Percentiles rank a stretch among this genome's conserved stretches.
These are phyloP conservation scores for Panthera uncia DNA, from an alignment of 2,113 vertebrate genomes.

Conservation along the genomic window DNA sequence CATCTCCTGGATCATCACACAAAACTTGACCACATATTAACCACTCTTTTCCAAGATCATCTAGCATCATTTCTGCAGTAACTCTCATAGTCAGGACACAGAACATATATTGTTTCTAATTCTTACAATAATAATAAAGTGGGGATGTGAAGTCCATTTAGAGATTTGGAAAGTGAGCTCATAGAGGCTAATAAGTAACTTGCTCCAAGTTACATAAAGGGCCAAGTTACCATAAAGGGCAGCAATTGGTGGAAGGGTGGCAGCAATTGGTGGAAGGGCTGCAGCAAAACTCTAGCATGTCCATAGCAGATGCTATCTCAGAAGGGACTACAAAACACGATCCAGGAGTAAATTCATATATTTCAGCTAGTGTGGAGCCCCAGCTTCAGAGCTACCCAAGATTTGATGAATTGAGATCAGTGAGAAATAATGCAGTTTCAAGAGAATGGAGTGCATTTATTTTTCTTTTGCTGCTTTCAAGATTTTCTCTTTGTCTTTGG, in stretches of 20 bases:
- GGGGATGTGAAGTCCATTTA: not conserved
- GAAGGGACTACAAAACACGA: not conserved
- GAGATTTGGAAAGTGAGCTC: not conserved
- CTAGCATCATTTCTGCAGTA: not conserved
- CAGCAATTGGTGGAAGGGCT: not conserved
- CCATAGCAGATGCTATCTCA: not conserved
- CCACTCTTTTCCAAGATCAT: not conserved
- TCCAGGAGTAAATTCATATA: not conserved
- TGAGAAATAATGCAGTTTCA: not conserved
- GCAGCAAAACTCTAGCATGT: not conserved
- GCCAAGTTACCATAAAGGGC: not conserved
- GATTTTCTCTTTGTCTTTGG: not conserved
- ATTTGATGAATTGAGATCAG: not conserved
- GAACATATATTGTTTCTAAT: not conserved
- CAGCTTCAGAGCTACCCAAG: not conserved
- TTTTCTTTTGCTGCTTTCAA: slow-evolving; percentile 3
- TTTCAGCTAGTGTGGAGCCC: not conserved
- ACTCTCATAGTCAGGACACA: not conserved
- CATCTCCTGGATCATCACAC: not conserved
- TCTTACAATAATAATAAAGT: not conserved
- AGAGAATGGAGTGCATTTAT: not conserved
- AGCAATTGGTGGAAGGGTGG: not conserved
- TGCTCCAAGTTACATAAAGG: not conserved
- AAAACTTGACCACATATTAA: not conserved
- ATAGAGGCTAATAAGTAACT: not conserved